Evolutionary conservation across 2,113 vertebrate genomes (phyloP).

Genomic region (Nothocercus nigrocapillus): DNA sequence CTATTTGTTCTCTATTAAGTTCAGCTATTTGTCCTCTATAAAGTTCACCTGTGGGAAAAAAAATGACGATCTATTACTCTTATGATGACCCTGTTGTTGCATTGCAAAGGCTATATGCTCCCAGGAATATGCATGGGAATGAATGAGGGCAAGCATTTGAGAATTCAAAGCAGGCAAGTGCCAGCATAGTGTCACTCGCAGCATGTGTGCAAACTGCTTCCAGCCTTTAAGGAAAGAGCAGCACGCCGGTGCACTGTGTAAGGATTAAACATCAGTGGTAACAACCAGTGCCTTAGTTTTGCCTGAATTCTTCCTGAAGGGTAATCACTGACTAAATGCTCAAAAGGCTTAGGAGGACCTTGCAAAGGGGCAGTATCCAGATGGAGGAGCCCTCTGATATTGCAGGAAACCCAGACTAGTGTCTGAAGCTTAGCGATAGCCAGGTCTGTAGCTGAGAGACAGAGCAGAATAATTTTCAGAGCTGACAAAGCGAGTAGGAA

Average conservation of each 20-base stretch:
- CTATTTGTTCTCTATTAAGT: conserved; percentile 1
- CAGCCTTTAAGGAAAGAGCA: not conserved
- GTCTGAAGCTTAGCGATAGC: not conserved
- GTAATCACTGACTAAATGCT: not conserved
- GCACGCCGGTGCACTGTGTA: not conserved
- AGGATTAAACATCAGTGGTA: not conserved
- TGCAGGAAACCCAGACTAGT: too few relatives aligned
- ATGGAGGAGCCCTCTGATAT: not conserved
- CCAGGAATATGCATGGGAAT: accelerated
- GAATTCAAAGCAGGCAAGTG: not conserved
- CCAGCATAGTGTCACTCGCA: not conserved
- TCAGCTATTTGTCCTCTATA: not conserved
- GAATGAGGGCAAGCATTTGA: not conserved
- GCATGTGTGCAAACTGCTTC: not conserved
- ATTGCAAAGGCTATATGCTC: not conserved
- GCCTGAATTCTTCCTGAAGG: not conserved
- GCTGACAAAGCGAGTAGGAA: not conserved
- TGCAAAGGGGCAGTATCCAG: not conserved
- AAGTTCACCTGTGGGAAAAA: not conserved
- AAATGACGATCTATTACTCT: not conserved
- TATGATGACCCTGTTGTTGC: not conserved
- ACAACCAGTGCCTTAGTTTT: not conserved
- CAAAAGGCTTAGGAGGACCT: not conserved
- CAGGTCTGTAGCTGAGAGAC: not conserved
- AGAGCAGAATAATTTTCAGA: too few relatives aligned